These are phyloP conservation scores for Clarias batrachus DNA, from an alignment of 2,113 vertebrate species.

Conservation along the genomic window DNA sequence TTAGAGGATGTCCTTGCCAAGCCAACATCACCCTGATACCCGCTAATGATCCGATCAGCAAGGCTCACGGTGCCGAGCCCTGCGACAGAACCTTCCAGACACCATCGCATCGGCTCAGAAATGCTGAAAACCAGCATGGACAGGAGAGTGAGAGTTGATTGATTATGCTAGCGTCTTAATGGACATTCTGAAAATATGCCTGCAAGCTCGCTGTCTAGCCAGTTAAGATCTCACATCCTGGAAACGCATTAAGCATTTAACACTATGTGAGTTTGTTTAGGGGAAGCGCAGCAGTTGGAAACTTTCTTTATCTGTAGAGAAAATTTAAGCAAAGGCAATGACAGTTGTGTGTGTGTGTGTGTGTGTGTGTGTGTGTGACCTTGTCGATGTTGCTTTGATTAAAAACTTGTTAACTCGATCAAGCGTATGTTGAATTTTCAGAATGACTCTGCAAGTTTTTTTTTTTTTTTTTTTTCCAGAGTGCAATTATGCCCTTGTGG, in stretches of 20 bases:
- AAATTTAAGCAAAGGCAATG: neutral
- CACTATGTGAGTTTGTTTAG: neutral
- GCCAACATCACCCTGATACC: conserved; percentile 35
- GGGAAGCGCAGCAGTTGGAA: neutral
- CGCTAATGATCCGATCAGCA: conserved; percentile 41
- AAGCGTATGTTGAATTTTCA: neutral
- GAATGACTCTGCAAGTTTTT: neutral
- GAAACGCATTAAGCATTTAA: neutral
- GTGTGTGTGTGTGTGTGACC: too few species aligned
- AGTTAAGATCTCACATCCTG: conserved; percentile 8
- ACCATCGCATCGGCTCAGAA: conserved; percentile 11
- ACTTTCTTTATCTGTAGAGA: neutral
- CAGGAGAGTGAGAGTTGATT: conserved; percentile 63
- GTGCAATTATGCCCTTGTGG: conserved; percentile 1
- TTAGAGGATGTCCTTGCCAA: conserved; percentile 38
- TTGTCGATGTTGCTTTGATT: neutral
- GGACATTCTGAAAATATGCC: conserved; percentile 64
- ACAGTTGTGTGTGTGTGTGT: too few species aligned
- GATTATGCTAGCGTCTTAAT: conserved; percentile 60
- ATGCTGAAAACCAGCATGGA: conserved; percentile 22
- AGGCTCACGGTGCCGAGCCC: conserved; percentile 1
- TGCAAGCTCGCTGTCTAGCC: conserved; percentile 45
- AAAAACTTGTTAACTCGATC: neutral
- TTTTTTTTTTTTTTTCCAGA: neutral
- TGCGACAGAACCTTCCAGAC: conserved; percentile 48